Evolutionary conservation across 2,113 vertebrate species (phyloP), one percentile per base, ranked within the genome.

Genomic region (Catharus bicknelli): DNA sequence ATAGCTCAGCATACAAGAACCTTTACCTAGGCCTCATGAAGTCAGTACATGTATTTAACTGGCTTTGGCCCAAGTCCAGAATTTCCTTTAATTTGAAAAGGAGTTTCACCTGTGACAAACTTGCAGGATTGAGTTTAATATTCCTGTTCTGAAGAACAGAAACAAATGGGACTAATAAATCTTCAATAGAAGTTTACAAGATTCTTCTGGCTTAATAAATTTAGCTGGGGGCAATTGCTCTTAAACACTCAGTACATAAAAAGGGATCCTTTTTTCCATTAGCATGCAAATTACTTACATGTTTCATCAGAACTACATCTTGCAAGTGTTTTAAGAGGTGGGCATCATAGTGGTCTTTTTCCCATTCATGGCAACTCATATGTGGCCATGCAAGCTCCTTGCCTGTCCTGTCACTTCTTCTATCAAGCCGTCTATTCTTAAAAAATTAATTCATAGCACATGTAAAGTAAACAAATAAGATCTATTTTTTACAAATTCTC

Each of bases 121-220:
- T 48, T 57, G 34, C 47, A 80, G 38, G 51, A 69, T 13, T 80
- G 64, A 93, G 59, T 74, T 91, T 94, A 95, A 95, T 95, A 97
- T 96, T 97, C 38, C 63, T 94, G 68, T 62, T 88, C 59, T 55
- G 80, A 97, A 96, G 94, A 98, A 96, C 93, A 96, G 83, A 87
- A 98, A 97, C 97, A 98, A 98, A 97, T 96, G 97, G 96, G 97
- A 98, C 97, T 97, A 98, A 98, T 98, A 98, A 98, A 96, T 94
- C 92, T 96, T 97, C 97, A 97, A 95, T 70, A 96, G 93, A 97
- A 98, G 97, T 97, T 97, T 97, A 96, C 96, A 98, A 97, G 95
- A 89, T 93, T 97, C 96, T 97, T 96, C 97, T 97, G 91, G 88
- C 95, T 97, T 92, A 91, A 81, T 92, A 94, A 74, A 92, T 89